Evolutionary conservation across 2,797 vertebrate species (phyloP), one percentile per base, ranked within the genome.

Genomic region (Chloroceryle amazona): DNA sequence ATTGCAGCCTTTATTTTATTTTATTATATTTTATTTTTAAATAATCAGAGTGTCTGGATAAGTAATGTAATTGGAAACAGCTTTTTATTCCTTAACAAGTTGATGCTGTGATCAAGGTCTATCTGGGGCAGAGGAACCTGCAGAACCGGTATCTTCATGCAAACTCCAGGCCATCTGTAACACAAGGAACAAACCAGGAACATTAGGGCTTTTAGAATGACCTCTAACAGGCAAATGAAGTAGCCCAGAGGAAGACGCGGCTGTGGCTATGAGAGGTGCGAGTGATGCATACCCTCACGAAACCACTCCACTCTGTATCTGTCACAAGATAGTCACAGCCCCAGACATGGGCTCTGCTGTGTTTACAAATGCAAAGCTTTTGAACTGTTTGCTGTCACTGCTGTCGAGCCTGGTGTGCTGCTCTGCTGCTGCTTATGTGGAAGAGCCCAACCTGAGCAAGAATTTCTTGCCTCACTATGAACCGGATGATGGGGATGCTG

Each of bases 371-470:
- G 67, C 60, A 39, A 31, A 42, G 47, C 10, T 91, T 86, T 84
- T 89, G 80, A 90, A 15, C 3, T 37, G 85, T 85, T 46, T 97
- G 57, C 79, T 97, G 9, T 33, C 75, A 29, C 72, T 98, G 6
- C 35, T 47, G 29, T 54, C 17, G 47, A 63, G n/a, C 5, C 7
- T 97, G 25, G n/a, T 66, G 1, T 41, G 51, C 52, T 86, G 58
- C 21, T 52, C 86, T 96, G 95, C 96, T 94, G 81, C 82, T 54
- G 80, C 57, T 21, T 23, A 52, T 44, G 28, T 47, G 81, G 65
- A 83, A 49, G 63, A 95, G 33, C 35, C 74, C 23, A 96, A 80
- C 5, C 39, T 63, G 37, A 90, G 79, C 23, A 72, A 63, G 55
- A 94, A 81, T 49, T 62, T 89, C 47, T 86, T 89, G 26, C 62